These are phyloP conservation scores for Callipepla squamata DNA, from an alignment of 2,113 vertebrate genomes.

Conservation along the genomic window DNA sequence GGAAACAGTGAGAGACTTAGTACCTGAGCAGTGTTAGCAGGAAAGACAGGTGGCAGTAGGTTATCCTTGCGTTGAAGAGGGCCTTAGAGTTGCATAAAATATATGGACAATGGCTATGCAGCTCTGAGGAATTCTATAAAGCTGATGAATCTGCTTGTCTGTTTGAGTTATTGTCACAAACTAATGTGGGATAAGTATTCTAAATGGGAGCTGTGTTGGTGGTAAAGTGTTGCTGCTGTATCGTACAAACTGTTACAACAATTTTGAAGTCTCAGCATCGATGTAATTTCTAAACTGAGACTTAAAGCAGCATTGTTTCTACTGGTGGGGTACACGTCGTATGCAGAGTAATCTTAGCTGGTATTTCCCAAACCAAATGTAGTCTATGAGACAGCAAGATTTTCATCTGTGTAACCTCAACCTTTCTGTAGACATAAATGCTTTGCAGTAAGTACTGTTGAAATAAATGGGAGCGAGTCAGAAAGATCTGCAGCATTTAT, in stretches of 20 bases:
- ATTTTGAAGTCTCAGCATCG: neutral
- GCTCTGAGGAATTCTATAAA: neutral
- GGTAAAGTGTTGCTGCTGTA: neutral
- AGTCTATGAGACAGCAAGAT: neutral
- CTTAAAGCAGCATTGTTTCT: slow-evolving; percentile 22
- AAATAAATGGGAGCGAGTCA: neutral
- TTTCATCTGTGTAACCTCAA: neutral
- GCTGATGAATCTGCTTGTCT: neutral
- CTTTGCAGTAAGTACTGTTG: neutral
- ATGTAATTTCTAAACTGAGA: slow-evolving; percentile 19
- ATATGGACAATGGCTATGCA: neutral
- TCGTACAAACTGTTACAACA: neutral
- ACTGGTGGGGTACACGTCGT: slow-evolving; percentile 32
- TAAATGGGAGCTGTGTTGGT: neutral
- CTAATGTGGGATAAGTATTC: neutral
- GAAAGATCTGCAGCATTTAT: slow-evolving; percentile 40
- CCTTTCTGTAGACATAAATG: neutral
- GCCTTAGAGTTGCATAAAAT: neutral
- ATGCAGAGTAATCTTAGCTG: slow-evolving; percentile 51
- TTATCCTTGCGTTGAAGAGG: neutral
- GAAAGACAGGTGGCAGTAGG: neutral
- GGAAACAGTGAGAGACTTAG: neutral
- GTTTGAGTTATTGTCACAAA: neutral
- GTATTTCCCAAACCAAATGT: neutral
- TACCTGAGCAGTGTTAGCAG: neutral